A percentile compares a stretch with the other conserved stretches of the same genome.
Evolutionary conservation across 2,888 invertebrate genomes (phyloP).

Genomic region (Eristalis intricaria): DNA sequence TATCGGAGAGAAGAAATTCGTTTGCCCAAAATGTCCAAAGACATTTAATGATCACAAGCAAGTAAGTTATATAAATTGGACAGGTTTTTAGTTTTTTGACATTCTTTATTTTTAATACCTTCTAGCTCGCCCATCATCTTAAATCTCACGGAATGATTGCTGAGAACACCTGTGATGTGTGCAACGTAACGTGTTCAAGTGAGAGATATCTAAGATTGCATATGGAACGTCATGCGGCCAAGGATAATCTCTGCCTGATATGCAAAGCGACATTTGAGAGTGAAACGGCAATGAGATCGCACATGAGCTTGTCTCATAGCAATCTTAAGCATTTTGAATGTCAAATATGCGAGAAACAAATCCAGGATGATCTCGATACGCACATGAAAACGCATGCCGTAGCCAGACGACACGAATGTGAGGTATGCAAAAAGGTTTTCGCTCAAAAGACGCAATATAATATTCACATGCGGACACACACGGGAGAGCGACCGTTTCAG

Average conservation of each 20-base stretch:
- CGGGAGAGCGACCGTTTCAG: slow-evolving; percentile 90
- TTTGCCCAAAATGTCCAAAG: slow-evolving; percentile 85
- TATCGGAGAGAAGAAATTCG: slow-evolving; percentile 87
- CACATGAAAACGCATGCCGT: slow-evolving; percentile 91
- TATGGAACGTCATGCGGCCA: slow-evolving; percentile 87
- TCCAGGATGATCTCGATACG: slow-evolving; percentile 89
- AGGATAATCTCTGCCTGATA: slow-evolving; percentile 90
- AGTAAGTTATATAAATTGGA: slow-evolving; percentile 78
- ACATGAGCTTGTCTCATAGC: slow-evolving; percentile 88
- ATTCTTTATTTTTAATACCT: slow-evolving; percentile 8
- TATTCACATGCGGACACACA: slow-evolving; percentile 92
- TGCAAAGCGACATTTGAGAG: slow-evolving; percentile 83
- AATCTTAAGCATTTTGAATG: slow-evolving; percentile 90
- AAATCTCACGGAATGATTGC: slow-evolving; percentile 85
- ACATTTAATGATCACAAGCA: slow-evolving; percentile 89
- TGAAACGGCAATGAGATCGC: slow-evolving; percentile 87
- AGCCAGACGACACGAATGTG: slow-evolving; percentile 88
- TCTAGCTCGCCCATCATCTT: slow-evolving; percentile 85
- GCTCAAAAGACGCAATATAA: slow-evolving; percentile 92
- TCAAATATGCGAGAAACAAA: slow-evolving; percentile 89
- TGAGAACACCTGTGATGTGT: slow-evolving; percentile 87
- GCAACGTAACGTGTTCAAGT: slow-evolving; percentile 87
- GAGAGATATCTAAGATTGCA: slow-evolving; percentile 85
- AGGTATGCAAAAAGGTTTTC: slow-evolving; percentile 89
- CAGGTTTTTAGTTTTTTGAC: background rate